phyloP scores from a whole-genome alignment of 1,140 invertebrate genomes.

The Conus ventricosus region DNA sequence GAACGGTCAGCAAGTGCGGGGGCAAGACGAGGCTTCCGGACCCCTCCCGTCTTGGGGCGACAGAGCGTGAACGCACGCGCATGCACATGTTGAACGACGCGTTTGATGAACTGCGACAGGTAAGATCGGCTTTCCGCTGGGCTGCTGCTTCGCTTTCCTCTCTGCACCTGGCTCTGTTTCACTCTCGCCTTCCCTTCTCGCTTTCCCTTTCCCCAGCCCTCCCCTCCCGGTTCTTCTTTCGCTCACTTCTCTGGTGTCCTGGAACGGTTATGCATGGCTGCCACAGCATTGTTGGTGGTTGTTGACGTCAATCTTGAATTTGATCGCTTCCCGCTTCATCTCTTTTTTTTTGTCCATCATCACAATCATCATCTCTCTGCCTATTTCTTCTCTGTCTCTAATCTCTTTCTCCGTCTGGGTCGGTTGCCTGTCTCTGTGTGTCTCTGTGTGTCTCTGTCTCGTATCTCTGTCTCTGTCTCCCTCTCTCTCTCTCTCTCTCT shows the following conservation, averaged over 20 bases:
- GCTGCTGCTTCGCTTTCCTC: not conserved
- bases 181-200: not conserved
- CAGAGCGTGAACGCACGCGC: constrained; percentile 71
- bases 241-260: not conserved
- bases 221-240: not conserved
- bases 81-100: constrained; percentile 75
- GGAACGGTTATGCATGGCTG: no score
- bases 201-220: not conserved
- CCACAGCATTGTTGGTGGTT: no score
- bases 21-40: constrained; percentile 28
- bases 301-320: no score
- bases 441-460: no score
- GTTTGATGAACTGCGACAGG: constrained; percentile 72
- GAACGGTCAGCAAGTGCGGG: not conserved
- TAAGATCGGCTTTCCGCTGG: not conserved
- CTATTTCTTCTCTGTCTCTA: no score
- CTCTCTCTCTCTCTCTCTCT: no score
- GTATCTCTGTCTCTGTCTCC: no score
- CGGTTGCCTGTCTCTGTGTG: no score
- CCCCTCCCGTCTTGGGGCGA: constrained; percentile 62
- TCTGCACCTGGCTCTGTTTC: not conserved
- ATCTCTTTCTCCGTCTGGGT: no score
- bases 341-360: no score
- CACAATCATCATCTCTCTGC: no score
- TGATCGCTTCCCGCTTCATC: no score